These are phyloP conservation scores for Graptemys geographica DNA, from an alignment of 2,797 vertebrate species.

Conservation along the genomic window DNA sequence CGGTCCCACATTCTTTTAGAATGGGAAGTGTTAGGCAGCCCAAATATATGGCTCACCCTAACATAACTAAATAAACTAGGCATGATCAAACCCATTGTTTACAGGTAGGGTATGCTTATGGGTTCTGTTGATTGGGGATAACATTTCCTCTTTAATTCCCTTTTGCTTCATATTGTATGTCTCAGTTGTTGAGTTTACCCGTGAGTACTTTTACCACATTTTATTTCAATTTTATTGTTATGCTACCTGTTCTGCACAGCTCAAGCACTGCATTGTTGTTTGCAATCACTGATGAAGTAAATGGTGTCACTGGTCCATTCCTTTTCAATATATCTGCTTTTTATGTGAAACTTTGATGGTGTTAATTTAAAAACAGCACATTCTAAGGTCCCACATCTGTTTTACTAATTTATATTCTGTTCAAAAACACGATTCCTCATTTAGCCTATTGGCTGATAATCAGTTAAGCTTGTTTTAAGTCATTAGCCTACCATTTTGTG, in stretches of 20 bases:
- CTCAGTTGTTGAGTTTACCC: background rate
- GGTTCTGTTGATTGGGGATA: background rate
- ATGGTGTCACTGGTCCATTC: background rate
- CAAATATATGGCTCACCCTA: background rate
- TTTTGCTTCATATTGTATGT: background rate
- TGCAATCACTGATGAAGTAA: constrained; percentile 13
- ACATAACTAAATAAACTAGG: background rate
- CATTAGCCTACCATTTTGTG: constrained; percentile 60
- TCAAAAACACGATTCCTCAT: constrained; percentile 40
- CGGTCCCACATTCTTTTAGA: background rate
- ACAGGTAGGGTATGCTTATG: background rate
- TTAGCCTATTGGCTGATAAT: constrained; percentile 65
- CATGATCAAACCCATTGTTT: background rate
- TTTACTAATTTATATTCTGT: constrained; percentile 59
- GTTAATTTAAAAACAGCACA: background rate
- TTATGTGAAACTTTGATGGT: background rate
- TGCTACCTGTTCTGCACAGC: background rate
- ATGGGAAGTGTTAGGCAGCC: background rate
- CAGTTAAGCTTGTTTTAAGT: constrained; percentile 64
- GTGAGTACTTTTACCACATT: background rate
- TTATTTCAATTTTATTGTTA: background rate
- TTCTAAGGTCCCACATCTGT: constrained; percentile 31
- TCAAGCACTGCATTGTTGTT: background rate
- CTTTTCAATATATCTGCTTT: constrained; percentile 23
- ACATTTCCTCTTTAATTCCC: background rate